phyloP scores from a whole-genome alignment of 2,113 vertebrate genomes.

The Mormyrus iriodes region DNA sequence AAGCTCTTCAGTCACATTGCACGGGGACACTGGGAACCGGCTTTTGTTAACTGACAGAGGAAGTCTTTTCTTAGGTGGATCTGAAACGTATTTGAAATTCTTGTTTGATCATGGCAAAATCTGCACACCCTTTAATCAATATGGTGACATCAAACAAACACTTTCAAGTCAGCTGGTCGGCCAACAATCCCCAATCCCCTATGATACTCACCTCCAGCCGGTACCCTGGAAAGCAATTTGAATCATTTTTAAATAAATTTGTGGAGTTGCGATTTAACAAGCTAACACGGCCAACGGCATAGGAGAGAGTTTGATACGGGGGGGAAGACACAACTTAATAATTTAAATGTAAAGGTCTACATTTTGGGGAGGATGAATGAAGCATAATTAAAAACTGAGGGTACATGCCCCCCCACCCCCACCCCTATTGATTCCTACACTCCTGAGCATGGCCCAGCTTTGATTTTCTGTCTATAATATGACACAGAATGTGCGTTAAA shows the following conservation, averaged over 20 bases:
- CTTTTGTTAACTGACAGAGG: neutral
- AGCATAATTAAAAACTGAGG: neutral
- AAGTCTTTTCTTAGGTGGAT: neutral
- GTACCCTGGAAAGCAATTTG: neutral
- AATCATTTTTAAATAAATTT: neutral
- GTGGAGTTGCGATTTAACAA: neutral
- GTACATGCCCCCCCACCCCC: neutral
- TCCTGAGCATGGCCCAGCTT: neutral
- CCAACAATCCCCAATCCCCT: neutral
- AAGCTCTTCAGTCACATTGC: neutral
- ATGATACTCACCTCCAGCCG: neutral
- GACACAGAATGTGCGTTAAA: neutral
- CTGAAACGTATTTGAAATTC: neutral
- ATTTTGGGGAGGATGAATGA: neutral
- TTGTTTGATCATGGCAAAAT: neutral
- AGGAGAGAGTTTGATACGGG: neutral
- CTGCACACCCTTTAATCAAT: neutral
- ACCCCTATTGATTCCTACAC: neutral
- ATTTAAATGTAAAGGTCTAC: neutral
- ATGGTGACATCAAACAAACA: neutral
- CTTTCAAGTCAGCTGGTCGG: neutral
- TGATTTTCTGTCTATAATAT: neutral
- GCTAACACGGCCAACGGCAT: neutral
- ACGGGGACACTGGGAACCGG: neutral
- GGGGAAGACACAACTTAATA: neutral